Evolutionary conservation across 2,797 vertebrate species (phyloP), one percentile per base, ranked within the genome.

Genomic region (Sebastolobus altivelis): DNA sequence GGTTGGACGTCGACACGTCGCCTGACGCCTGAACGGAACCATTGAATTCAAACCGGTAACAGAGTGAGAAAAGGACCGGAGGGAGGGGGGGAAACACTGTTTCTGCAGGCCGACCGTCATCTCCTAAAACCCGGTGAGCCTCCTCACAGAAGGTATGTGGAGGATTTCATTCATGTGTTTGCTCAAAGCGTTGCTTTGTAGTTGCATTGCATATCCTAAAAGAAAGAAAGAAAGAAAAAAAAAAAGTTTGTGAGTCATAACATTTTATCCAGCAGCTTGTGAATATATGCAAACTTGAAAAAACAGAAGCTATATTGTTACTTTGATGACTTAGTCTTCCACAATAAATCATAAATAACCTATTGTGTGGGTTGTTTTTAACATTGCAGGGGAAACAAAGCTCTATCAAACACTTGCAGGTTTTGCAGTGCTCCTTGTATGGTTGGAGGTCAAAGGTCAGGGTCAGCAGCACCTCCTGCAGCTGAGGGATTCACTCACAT

Each of bases 111-210:
- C 33, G 3, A 37, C 77, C 38, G 55, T 58, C 69, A 16, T 22
- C 58, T 33, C 3, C 54, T 18, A 4, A 10, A 0, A 31, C 43
- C 55, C 22, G 25, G 12, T 18, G 22, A 61, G n/a, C 58, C 4
- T 49, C 59, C 7, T 37, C 13, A 16, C 40, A 4, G 10, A 58
- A 87, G 87, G 91, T 91, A 89, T 13, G 6, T 27, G 25, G 4
- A 7, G 1, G 7, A 29, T 2, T 58, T 9, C 4, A 27, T 33
- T 16, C n/a, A 9, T 12, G 3, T 29, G 14, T 40, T 22, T 4
- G 10, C 1, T 8, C 16, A 18, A 49, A 0, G 18, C 5, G 5
- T 6, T 58, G 18, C 46, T 22, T 62, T 29, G 16, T n/a, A 11
- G 6, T 8, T 54, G 31, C 0, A 0, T 35, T 20, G 29, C 4